Conservation (phyloP, 2,113 vertebrate species). For the Talpa occidentalis region DNA sequence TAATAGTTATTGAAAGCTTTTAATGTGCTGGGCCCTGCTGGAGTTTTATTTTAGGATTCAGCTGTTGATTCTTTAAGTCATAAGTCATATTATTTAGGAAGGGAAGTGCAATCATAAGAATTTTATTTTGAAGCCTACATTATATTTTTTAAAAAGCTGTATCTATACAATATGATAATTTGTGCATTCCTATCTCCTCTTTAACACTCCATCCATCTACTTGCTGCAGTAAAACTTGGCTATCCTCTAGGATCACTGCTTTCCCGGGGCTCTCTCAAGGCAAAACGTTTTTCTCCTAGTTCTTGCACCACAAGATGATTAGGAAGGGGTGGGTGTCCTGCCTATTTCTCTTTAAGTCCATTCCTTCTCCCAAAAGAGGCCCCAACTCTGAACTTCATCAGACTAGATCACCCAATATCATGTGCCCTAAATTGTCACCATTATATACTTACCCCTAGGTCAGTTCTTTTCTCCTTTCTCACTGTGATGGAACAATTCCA, state of each 20-base stretch:
- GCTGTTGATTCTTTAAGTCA: neutral
- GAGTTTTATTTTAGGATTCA: too few species aligned
- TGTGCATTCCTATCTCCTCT: neutral
- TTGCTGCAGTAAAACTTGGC: neutral
- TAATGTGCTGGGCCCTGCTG: neutral
- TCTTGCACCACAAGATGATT: neutral
- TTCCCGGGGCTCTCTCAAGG: neutral
- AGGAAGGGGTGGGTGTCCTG: too few species aligned
- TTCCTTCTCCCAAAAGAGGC: neutral
- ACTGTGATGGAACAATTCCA: neutral
- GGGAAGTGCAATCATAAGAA: neutral
- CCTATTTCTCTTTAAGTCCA: neutral
- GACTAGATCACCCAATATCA: neutral
- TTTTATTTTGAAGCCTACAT: neutral
- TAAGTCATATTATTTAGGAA: neutral
- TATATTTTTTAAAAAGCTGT: neutral
- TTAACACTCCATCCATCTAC: neutral
- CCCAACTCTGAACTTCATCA: neutral
- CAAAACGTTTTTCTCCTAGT: too few species aligned
- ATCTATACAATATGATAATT: neutral
- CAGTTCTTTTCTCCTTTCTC: neutral
- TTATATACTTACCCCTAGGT: neutral
- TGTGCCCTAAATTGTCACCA: neutral
- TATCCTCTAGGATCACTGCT: fast-evolving
- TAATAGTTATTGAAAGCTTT: neutral